A percentile compares a stretch with the other conserved stretches of the same genome.
Evolutionary conservation across 2,888 invertebrate genomes (phyloP).

Genomic region (Plebejus anna): DNA sequence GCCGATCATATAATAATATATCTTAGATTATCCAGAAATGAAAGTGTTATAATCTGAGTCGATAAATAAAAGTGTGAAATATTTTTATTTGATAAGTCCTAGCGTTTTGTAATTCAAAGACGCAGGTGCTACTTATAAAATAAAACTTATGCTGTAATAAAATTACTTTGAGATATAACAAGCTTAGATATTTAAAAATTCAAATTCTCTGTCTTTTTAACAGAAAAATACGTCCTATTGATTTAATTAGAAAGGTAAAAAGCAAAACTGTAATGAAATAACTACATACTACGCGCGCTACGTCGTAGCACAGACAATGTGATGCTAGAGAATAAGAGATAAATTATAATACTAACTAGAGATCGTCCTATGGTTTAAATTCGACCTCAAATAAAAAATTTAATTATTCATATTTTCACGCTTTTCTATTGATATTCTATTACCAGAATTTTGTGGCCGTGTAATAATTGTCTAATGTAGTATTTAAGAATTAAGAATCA

Average conservation of each 20-base stretch:
- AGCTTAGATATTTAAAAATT: neutral
- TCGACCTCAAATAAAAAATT: too few relatives aligned
- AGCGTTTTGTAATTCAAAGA: neutral
- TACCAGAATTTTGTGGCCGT: too few relatives aligned
- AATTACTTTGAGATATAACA: neutral
- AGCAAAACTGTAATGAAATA: neutral
- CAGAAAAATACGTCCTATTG: neutral
- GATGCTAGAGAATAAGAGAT: too few relatives aligned
- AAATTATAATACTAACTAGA: too few relatives aligned
- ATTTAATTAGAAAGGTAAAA: neutral
- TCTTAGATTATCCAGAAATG: slow-evolving; percentile 21
- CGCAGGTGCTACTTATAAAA: neutral
- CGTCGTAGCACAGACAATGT: too few relatives aligned
- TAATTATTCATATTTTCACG: too few relatives aligned
- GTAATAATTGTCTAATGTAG: too few relatives aligned
- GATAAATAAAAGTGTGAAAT: slow-evolving; percentile 20
- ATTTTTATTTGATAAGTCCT: neutral
- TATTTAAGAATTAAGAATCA: too few relatives aligned
- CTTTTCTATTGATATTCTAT: too few relatives aligned
- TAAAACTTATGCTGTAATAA: neutral
- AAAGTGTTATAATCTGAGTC: slow-evolving; percentile 15
- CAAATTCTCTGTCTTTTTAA: too few relatives aligned
- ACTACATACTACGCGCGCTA: too few relatives aligned
- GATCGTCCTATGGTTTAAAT: too few relatives aligned
- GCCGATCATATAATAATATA: slow-evolving; percentile 10